A percentile compares a stretch with the other conserved stretches of the same genome.
phyloP scores from a whole-genome alignment of 1,140 invertebrate genomes.

The Laupala kohalensis region DNA sequence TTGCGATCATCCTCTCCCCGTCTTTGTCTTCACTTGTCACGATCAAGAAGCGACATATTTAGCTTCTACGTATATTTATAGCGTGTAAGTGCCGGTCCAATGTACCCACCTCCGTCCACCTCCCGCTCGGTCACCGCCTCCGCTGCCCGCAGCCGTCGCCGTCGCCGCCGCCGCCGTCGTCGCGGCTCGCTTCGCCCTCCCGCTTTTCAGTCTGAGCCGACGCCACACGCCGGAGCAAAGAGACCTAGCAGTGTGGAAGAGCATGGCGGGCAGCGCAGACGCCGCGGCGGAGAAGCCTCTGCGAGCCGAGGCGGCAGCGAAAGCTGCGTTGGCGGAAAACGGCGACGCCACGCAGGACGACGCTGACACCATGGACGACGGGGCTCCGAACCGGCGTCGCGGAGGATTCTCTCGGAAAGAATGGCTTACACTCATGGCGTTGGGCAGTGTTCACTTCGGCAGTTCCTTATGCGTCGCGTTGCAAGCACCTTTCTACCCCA shows the following conservation, averaged over 20 bases:
- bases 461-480: conserved; percentile 40
- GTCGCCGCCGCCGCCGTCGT: too few species aligned
- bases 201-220: too few species aligned
- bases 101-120: too few species aligned
- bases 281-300: not conserved
- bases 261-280: not conserved
- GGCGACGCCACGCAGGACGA: not conserved
- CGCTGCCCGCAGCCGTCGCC: too few species aligned
- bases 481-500: conserved; percentile 44
- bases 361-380: too few species aligned
- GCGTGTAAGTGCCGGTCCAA: too few species aligned
- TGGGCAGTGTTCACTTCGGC: conserved; percentile 41
- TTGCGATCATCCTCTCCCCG: too few species aligned
- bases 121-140: too few species aligned
- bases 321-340: not conserved
- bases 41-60: too few species aligned
- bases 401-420: conserved; percentile 25
- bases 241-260: not conserved
- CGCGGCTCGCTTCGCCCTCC: too few species aligned
- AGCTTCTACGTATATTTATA: too few species aligned
- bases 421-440: conserved; percentile 34
- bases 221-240: not conserved
- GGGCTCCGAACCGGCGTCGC: not conserved
- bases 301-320: not conserved
- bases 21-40: too few species aligned